phyloP scores from a whole-genome alignment of 37 sponge, comb jelly and placozoan species.

The Hormiphora californensis region DNA sequence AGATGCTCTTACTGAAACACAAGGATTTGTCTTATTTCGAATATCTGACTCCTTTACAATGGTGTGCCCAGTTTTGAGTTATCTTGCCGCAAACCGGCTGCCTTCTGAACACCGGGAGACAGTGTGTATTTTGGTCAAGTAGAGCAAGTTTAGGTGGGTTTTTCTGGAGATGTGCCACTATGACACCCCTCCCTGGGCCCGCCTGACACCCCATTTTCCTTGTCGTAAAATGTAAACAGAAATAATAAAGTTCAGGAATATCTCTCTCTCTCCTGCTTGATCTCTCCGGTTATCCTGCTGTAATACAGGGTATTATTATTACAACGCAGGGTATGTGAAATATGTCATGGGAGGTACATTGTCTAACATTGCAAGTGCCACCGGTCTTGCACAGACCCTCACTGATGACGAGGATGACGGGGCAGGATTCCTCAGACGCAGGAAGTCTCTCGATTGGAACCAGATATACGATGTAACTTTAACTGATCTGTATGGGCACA shows the following conservation, averaged over 20 bases:
- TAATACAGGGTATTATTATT: not conserved
- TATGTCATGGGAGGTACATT: slow-evolving; percentile 1
- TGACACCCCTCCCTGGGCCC: slow-evolving; percentile 27
- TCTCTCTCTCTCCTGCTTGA: too few relatives aligned
- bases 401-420: slow-evolving; percentile 1
- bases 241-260: too few relatives aligned
- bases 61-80: not conserved
- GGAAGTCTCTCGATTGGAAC: slow-evolving; percentile 32
- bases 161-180: not conserved
- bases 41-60: not conserved
- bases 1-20: slow-evolving; percentile 1
- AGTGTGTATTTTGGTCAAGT: slow-evolving; percentile 41
- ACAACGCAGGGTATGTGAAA: too few relatives aligned
- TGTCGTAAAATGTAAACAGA: not conserved
- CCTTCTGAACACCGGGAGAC: not conserved
- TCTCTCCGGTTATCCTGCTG: too few relatives aligned
- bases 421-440: not conserved
- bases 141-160: not conserved
- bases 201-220: not conserved
- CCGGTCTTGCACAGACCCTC: not conserved
- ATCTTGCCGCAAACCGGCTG: slow-evolving; percentile 56
- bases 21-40: slow-evolving; percentile 5
- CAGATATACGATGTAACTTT: slow-evolving; percentile 36
- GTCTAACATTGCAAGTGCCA: not conserved
- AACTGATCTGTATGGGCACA: slow-evolving; percentile 37